Evolutionary conservation across 2,888 invertebrate species (phyloP), one percentile per base, ranked within the genome.

Genomic region (Beris morrisii): DNA sequence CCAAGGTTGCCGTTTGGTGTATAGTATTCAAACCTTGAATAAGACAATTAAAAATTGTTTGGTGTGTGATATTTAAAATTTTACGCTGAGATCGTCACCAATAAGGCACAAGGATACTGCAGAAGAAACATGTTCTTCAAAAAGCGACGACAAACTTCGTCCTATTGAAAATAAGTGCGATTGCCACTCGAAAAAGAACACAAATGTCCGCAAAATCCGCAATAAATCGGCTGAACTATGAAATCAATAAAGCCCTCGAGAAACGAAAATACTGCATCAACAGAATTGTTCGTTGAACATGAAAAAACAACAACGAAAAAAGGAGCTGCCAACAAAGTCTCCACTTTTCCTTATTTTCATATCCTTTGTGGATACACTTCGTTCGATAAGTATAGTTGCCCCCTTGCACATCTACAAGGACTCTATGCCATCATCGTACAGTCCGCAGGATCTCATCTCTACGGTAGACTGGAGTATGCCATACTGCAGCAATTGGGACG

Each of bases 401-500:
- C 15, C 32, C 61, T 22, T 38, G 15, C 31, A 48, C 58, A 58
- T n/a, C 30, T 22, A 54, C 54, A 31, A 30, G 28, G n/a, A 31
- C 54, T 31, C 31, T 22, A 22, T 22, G 22, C 22, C 22, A 22
- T 22, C 22, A 22, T 30, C n/a, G 12, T 30, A 53, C 30, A 7
- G 28, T 9, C 12, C 30, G 53, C 6, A 43, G 30, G 13, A 56
- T 15, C 46, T 32, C 46, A 59, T 12, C 46, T 48, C 22, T n/a
- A 7, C 30, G 22, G 5, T 50, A 61, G 52, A 11, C 52, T 52
- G 38, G 50, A 53, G 64, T 64, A 54, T 64, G 66, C 66, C 70
- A 69, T 67, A 71, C 69, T 69, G 70, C 68, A 71, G 64, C 66
- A 67, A 69, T 57, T 57, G 67, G 69, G 66, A 72, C 72, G 72